Base-by-base conservation (phyloP, 2,113 vertebrate species). In the Gila orcuttii region DNA sequence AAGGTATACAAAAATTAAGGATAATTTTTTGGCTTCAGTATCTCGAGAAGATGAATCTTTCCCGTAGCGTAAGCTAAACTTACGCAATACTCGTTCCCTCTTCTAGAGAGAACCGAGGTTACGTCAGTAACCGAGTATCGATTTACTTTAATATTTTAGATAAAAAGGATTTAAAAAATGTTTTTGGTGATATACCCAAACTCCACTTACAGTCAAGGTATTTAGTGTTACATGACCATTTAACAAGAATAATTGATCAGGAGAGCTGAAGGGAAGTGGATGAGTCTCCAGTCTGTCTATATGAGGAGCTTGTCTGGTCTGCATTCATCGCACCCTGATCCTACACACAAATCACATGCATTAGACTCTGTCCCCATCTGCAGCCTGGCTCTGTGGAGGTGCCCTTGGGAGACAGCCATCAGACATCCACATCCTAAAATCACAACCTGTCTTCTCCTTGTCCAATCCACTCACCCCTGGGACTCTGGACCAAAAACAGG, bases 321-420 rank as follows among this genome's bases (percentile, higher is more conserved):
- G 52, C 47, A 23, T 78, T 83, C 28, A 62, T 68, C 28, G 62
- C 82, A 25, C 25, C 59, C 59, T 68, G 68, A 36, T 52, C 75
- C 62, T 55, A 59, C 19, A 25, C 45, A 23, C 62, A 84, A 79
- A 83, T 11, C 62, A 60, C 25, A 78, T 3, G 50, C 64, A 79
- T 77, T 52, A 83, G 33, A 36, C 45, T 28, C 64, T 33, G 19
- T 60, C 60, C 57, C 76, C 25, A 79, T 85, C 77, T 57, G 52
- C 23, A 62, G 42, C n/a, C 17, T 64, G 15, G n/a, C 50, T 47
- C 45, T 25, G 25, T 81, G 50, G 33, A 87, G 62, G 39, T 84
- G 85, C 47, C 77, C 77, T 81, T 86, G 50, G 79, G 73, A 82
- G 25, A 42, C 19, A 84, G 33, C 62, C 55, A 55, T 25, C 47